Evolutionary conservation across 2,113 vertebrate genomes (phyloP).

Genomic region (Sterrhoptilus dennistouni): DNA sequence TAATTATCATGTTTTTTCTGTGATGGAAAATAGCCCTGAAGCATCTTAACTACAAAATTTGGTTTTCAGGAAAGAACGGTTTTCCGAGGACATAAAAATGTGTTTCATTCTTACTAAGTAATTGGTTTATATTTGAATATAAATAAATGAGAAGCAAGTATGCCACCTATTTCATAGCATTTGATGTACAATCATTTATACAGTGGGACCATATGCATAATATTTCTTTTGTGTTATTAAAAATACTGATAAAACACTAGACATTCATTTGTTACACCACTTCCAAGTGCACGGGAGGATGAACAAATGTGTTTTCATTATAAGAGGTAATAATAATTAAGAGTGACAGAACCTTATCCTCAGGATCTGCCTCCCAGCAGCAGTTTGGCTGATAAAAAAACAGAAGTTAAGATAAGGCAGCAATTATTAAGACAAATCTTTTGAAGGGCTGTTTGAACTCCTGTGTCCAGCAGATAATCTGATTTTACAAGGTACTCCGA

Average conservation of each 20-base stretch:
- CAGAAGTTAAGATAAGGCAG: slow-evolving; percentile 68
- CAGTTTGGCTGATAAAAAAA: slow-evolving; percentile 55
- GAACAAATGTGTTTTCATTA: slow-evolving; percentile 65
- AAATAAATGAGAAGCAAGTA: slow-evolving; percentile 10
- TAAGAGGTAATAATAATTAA: slow-evolving; percentile 65
- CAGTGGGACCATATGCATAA: not conserved
- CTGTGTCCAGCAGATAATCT: slow-evolving; percentile 66
- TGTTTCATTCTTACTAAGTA: not conserved
- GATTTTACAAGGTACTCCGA: slow-evolving; percentile 65
- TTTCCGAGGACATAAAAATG: slow-evolving; percentile 6
- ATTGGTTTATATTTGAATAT: slow-evolving; percentile 16
- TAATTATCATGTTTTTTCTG: not conserved
- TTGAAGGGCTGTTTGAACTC: slow-evolving; percentile 68
- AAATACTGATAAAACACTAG: slow-evolving; percentile 51
- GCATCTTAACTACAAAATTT: slow-evolving; percentile 3
- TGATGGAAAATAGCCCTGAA: slow-evolving; percentile 28
- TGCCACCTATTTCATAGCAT: slow-evolving; percentile 1
- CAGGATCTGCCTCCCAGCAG: slow-evolving; percentile 57
- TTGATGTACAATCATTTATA: slow-evolving; percentile 25
- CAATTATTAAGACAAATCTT: slow-evolving; percentile 73
- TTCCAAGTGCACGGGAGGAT: slow-evolving; percentile 42
- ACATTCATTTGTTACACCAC: slow-evolving; percentile 28
- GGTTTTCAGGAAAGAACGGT: not conserved
- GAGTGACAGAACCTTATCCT: slow-evolving; percentile 66
- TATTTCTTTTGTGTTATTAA: not conserved